Evolutionary conservation across 2,113 vertebrate species (phyloP), one percentile per base, ranked within the genome.

Genomic region (Chroicocephalus ridibundus): DNA sequence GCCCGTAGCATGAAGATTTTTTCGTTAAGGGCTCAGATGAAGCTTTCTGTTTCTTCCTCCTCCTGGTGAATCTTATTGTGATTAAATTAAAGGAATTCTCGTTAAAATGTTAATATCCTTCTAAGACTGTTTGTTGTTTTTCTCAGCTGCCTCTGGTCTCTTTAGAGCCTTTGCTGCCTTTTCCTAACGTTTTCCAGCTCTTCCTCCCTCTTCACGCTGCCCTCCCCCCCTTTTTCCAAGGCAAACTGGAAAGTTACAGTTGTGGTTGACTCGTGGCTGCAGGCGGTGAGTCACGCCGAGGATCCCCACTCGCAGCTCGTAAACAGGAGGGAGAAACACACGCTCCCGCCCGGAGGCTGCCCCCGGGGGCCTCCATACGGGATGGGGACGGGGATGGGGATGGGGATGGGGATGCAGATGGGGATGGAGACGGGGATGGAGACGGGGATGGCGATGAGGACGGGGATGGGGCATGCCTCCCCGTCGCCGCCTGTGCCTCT

Each of bases 71-170:
- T 93, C 96, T 95, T 25, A 94, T 29, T 94, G 93, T 94, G 92
- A 97, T 93, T 88, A 93, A 96, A 97, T 95, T 96, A 97, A 95
- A 97, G 78, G 94, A 94, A 95, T 94, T 83, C 96, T 96, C 42
- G 51, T 96, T 95, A 96, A 96, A 96, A 96, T 55, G 82, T 77
- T 96, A 87, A 90, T 94, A 66, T 92, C 94, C 96, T 96, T 51
- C 96, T 70, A 92, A 93, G 94, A 54, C 93, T 52, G 25, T 93
- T 92, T 77, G 94, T 93, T 97, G 96, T 96, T 96, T 97, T 97
- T 91, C 94, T 97, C 94, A 51, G 88, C 92, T 90, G 87, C 75
- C 92, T 93, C 95, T 89, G 82, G 74, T 76, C 87, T 96, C 90
- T 66, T 75, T 44, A 90, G 84, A 96, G 87, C 61, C 44, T 91